phyloP scores from a whole-genome alignment of 2,888 invertebrate genomes.

The Acanthococcus lagerstroemiae region DNA sequence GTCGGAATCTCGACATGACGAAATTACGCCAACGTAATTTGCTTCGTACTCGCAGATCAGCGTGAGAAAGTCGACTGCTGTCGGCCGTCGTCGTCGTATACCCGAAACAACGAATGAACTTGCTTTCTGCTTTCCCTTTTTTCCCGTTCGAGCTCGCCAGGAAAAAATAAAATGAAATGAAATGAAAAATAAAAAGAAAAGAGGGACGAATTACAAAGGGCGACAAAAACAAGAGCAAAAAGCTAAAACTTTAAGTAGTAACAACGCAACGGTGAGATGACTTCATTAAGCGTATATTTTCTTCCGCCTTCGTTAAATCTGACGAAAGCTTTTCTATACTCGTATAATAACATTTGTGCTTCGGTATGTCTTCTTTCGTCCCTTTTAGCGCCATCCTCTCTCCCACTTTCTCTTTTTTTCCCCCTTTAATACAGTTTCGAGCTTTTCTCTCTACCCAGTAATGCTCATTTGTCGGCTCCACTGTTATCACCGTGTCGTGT shows the following conservation, averaged over 20 bases:
- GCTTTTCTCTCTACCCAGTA: too few relatives aligned
- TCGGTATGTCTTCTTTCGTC: not conserved
- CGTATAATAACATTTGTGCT: conserved; percentile 18
- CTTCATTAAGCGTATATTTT: conserved; percentile 26
- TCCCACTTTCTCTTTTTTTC: too few relatives aligned
- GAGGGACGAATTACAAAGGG: not conserved
- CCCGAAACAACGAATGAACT: not conserved
- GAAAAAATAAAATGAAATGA: not conserved
- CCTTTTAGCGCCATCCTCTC: too few relatives aligned
- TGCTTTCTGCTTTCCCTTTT: not conserved
- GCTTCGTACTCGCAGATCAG: not conserved
- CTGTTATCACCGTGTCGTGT: too few relatives aligned
- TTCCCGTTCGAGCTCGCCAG: not conserved
- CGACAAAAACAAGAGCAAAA: not conserved
- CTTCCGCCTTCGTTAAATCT: conserved; percentile 21
- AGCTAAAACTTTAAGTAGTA: conserved; percentile 20
- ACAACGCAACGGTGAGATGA: conserved; percentile 20
- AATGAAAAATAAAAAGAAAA: not conserved
- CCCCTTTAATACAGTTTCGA: too few relatives aligned
- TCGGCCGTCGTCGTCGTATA: not conserved
- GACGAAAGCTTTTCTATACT: conserved; percentile 21
- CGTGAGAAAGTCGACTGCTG: too few relatives aligned
- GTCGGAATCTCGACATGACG: too few relatives aligned
- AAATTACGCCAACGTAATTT: not conserved
- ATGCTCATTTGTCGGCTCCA: too few relatives aligned